These are phyloP conservation scores for Ennomos fuscantarius DNA, from an alignment of 2,888 invertebrate genomes.

Conservation along the genomic window DNA sequence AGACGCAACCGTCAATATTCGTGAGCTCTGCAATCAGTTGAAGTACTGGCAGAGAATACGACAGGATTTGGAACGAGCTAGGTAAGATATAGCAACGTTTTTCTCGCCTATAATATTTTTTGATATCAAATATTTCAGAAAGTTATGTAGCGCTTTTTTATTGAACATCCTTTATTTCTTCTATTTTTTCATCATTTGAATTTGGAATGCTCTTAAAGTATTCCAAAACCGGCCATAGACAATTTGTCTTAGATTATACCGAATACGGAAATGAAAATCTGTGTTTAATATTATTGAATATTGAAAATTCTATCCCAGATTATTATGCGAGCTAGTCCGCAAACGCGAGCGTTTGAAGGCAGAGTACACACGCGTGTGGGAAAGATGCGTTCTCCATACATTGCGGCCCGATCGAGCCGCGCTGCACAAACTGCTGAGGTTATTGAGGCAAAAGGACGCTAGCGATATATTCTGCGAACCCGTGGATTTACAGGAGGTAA, in stretches of 20 bases:
- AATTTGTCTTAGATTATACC: too few relatives aligned
- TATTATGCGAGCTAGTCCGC: constrained; percentile 97
- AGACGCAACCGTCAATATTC: constrained; percentile 87
- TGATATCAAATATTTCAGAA: too few relatives aligned
- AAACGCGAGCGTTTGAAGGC: constrained; percentile 98
- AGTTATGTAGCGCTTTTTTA: too few relatives aligned
- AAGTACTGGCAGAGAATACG: constrained; percentile 97
- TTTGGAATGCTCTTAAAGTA: too few relatives aligned
- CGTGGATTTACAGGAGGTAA: constrained; percentile 93
- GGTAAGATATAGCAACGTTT: constrained; percentile 65
- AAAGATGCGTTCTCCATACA: constrained; percentile 92
- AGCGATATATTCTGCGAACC: constrained; percentile 97
- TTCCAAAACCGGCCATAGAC: too few relatives aligned
- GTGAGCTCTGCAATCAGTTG: constrained; percentile 92
- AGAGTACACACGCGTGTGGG: constrained; percentile 91
- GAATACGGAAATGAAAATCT: too few relatives aligned
- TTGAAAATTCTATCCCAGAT: constrained; percentile 54
- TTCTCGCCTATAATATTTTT: too few relatives aligned
- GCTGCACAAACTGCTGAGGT: constrained; percentile 90
- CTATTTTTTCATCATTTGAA: not conserved
- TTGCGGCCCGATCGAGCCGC: constrained; percentile 93
- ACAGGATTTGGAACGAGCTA: constrained; percentile 96
- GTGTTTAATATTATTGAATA: too few relatives aligned
- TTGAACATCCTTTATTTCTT: not conserved
- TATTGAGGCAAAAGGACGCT: constrained; percentile 91